Base-by-base conservation (phyloP, 1,140 invertebrate genomes). In the Trichoplusia ni region DNA sequence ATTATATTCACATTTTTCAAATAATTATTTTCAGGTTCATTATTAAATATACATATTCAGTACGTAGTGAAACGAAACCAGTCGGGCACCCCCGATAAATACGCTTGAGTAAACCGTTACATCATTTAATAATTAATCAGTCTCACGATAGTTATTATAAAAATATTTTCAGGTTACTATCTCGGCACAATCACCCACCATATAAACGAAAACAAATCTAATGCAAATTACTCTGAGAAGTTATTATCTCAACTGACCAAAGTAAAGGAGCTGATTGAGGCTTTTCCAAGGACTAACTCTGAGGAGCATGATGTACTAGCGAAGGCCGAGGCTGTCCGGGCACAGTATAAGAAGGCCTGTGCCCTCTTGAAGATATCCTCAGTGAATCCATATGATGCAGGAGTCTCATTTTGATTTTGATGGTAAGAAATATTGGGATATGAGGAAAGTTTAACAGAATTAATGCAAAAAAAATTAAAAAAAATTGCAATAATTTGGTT, bases 311-410 rank as follows among this genome's bases (percentile, higher is more conserved):
- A 96, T 79, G 92, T 95, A 67, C 73, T 94, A 51, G 89, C 85
- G n/a, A 76, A 86, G 21, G 77, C 93, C 11, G 92, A 95, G 65
- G 84, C 87, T 29, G 94, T 96, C 29, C 92, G 95, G 73, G 92
- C 91, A 2, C 91, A 94, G 42, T 95, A 93, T 79, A 94, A 93
- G 56, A 94, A 93, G 71, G 85, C 94, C n/a, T 94, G 93, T 81
- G 92, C 94, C 0, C 73, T 94, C 11, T 80, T 94, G 7, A 95
- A 95, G 86, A 92, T 94, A 66, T 83, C 91, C 65, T 79, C 88
- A 1, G 71, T 49, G 14, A 90, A 88, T 71, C 84, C 93, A 13
- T 93, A 94, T 86, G 75, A 81, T 56, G 73, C 69, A 67, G 78
- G 71, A 16, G 80, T 89, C 23, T 89, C 86, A 58, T 89, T 89